These are phyloP conservation scores for Lasioglossum calceatum DNA, from an alignment of 2,888 invertebrate genomes.

Conservation along the genomic window DNA sequence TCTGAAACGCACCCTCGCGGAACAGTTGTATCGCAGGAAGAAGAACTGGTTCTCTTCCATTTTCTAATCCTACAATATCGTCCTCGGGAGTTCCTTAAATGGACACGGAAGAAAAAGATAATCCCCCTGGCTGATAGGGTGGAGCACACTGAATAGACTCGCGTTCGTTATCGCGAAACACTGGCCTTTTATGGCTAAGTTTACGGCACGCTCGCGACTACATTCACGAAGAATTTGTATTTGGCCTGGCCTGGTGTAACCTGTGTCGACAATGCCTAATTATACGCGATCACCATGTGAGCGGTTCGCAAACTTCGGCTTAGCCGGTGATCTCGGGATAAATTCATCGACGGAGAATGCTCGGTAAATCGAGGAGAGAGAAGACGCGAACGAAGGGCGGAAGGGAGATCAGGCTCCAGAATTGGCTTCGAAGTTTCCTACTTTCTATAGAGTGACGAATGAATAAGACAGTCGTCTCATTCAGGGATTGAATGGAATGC, in stretches of 20 bases:
- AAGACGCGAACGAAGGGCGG: neutral
- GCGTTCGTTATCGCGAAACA: conserved; percentile 6
- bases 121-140: conserved; percentile 10
- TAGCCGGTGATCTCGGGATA: conserved; percentile 49
- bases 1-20: neutral
- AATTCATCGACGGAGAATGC: conserved; percentile 54
- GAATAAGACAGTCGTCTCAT: conserved; percentile 77
- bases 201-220: conserved; percentile 13
- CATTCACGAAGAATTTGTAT: conserved; percentile 29
- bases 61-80: conserved; percentile 7
- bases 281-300: conserved; percentile 52
- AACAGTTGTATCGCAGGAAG: neutral
- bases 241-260: conserved; percentile 27
- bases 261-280: conserved; percentile 56
- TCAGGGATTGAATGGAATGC: conserved; percentile 75
- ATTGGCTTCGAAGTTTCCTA: conserved; percentile 56
- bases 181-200: conserved; percentile 4
- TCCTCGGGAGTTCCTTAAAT: neutral
- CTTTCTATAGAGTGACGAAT: conserved; percentile 69
- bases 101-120: neutral
- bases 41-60: neutral
- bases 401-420: conserved; percentile 44
- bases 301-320: conserved; percentile 53
- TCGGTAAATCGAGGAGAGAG: conserved; percentile 25
- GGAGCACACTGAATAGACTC: conserved; percentile 12